These are phyloP conservation scores for Rhagonycha lutea DNA, from an alignment of 2,888 invertebrate species.

Conservation along the genomic window DNA sequence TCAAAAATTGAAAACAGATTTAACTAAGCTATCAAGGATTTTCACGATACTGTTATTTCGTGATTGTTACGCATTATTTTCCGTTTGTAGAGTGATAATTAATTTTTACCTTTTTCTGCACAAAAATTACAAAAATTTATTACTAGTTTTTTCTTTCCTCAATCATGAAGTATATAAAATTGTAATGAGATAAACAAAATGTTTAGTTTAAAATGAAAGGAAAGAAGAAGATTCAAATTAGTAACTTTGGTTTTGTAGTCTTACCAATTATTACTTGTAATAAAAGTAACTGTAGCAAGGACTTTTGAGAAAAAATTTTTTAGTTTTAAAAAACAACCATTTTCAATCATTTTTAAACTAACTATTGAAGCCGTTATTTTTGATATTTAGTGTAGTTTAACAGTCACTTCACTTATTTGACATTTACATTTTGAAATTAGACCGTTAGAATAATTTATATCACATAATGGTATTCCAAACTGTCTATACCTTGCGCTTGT, in stretches of 20 bases:
- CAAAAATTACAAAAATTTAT: neutral
- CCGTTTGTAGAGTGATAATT: constrained; percentile 9
- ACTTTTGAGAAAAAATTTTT: too few species aligned
- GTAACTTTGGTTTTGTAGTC: too few species aligned
- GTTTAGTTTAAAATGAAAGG: too few species aligned
- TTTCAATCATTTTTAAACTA: too few species aligned
- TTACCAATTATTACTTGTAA: too few species aligned
- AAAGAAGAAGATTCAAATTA: too few species aligned
- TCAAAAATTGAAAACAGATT: neutral
- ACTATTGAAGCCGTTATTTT: neutral
- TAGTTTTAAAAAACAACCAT: too few species aligned
- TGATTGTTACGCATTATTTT: constrained; percentile 14
- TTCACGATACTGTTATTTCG: constrained; percentile 16
- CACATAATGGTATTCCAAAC: neutral
- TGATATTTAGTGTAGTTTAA: neutral
- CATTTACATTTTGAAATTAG: neutral
- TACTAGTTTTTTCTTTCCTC: neutral
- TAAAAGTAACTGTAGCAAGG: too few species aligned
- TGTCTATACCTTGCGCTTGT: neutral
- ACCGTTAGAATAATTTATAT: neutral
- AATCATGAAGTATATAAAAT: too few species aligned
- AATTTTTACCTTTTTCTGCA: constrained; percentile 9
- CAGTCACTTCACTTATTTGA: neutral
- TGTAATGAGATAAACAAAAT: too few species aligned
- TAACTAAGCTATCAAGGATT: constrained; percentile 13